Evolutionary conservation across 2,888 invertebrate species (phyloP).

Genomic region (Hedychridium roseum): DNA sequence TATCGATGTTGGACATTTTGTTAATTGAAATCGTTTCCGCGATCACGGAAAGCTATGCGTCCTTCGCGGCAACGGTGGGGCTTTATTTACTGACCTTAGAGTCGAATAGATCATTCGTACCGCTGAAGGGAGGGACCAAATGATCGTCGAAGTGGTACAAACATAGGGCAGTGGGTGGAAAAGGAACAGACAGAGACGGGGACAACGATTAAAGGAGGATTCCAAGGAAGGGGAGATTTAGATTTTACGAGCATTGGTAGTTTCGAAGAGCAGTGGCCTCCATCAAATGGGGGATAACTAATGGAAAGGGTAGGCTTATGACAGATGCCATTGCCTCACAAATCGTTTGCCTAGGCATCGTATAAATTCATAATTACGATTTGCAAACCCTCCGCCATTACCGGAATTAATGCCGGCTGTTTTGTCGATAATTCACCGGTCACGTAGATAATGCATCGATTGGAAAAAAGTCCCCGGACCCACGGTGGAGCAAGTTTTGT

Average conservation of each 20-base stretch:
- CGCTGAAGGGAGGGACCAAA: too few relatives aligned
- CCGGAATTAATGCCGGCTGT: conserved; percentile 51
- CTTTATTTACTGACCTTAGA: too few relatives aligned
- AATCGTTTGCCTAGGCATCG: conserved; percentile 49
- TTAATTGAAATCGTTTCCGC: conserved; percentile 52
- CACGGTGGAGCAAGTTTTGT: conserved; percentile 27
- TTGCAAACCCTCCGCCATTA: conserved; percentile 50
- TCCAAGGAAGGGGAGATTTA: too few relatives aligned
- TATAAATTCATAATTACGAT: conserved; percentile 57
- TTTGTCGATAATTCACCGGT: conserved; percentile 43
- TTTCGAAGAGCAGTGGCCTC: too few relatives aligned
- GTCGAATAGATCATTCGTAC: too few relatives aligned
- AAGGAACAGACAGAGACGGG: too few relatives aligned
- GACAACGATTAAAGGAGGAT: too few relatives aligned
- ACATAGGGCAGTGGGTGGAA: too few relatives aligned
- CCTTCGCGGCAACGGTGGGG: too few relatives aligned
- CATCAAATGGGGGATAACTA: too few relatives aligned
- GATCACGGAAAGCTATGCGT: conserved; percentile 43
- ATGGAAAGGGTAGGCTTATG: conserved; percentile 32
- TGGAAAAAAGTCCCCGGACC: conserved; percentile 31
- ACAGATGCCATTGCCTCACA: conserved; percentile 46
- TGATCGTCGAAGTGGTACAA: too few relatives aligned
- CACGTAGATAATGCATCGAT: conserved; percentile 32
- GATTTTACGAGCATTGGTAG: too few relatives aligned
- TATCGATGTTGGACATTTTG: conserved; percentile 40